Evolutionary conservation across 2,113 vertebrate species (phyloP).

Genomic region (Hemichromis elongatus): DNA sequence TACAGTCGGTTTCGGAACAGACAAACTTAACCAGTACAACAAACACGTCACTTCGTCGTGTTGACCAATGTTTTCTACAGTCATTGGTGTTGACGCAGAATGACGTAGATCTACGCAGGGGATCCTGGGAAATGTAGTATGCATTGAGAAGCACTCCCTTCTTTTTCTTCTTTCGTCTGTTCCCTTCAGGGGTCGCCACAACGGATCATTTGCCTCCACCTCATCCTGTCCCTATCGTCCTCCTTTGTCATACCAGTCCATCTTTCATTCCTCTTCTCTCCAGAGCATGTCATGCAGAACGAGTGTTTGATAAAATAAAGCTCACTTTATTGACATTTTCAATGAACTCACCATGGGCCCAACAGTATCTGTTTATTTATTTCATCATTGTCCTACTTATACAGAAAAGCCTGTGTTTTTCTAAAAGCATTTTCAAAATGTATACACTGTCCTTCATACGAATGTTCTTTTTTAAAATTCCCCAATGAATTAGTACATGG

Average conservation of each 20-base stretch:
- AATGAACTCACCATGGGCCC: background rate
- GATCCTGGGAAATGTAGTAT: conserved; percentile 64
- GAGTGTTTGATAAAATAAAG: conserved; percentile 38
- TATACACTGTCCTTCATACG: background rate
- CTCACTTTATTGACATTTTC: conserved; percentile 53
- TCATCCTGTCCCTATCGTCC: background rate
- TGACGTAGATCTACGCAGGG: background rate
- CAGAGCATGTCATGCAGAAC: background rate
- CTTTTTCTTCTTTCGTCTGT: background rate
- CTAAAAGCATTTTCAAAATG: background rate
- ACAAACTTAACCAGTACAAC: background rate
- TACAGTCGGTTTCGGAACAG: background rate
- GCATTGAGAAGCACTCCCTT: no score
- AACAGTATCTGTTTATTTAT: background rate
- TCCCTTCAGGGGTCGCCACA: background rate
- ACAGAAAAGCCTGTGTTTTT: background rate
- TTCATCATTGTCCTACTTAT: background rate
- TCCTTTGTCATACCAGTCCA: background rate
- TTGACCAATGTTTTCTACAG: no score
- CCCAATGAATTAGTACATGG: background rate
- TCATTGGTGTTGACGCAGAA: background rate
- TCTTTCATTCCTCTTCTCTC: background rate
- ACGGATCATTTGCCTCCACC: background rate
- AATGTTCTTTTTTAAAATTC: background rate
- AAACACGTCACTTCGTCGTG: background rate